These are phyloP conservation scores for Athalia circularis DNA, from an alignment of 2,888 invertebrate species.

Conservation along the genomic window DNA sequence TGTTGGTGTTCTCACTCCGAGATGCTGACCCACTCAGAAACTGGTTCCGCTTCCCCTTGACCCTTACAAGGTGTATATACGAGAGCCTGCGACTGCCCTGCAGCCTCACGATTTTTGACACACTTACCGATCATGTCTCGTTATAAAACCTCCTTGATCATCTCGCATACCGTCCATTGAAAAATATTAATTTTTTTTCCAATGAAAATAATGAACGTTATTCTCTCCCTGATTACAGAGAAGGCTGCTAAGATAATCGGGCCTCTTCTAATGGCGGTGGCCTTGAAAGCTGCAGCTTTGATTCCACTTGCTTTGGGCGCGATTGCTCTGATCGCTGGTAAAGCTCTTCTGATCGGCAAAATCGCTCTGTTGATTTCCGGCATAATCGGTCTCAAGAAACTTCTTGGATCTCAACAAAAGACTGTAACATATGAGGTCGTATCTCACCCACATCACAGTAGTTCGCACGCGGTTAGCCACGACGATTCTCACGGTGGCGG, in stretches of 20 bases:
- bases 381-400: slow-evolving; percentile 89
- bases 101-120: slow-evolving; percentile 71
- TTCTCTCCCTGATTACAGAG: slow-evolving; percentile 64
- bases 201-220: neutral
- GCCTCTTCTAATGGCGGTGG: slow-evolving; percentile 84
- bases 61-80: slow-evolving; percentile 50
- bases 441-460: slow-evolving; percentile 87
- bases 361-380: slow-evolving; percentile 89
- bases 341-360: slow-evolving; percentile 89
- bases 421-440: slow-evolving; percentile 93
- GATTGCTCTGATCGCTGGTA: slow-evolving; percentile 90
- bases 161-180: neutral
- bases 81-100: slow-evolving; percentile 54
- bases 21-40: slow-evolving; percentile 73
- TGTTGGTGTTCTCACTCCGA: slow-evolving; percentile 46
- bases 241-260: slow-evolving; percentile 88
- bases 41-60: slow-evolving; percentile 72
- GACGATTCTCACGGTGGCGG: slow-evolving; percentile 80
- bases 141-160: slow-evolving; percentile 3
- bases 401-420: slow-evolving; percentile 85
- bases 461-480: slow-evolving; percentile 79
- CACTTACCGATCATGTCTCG: slow-evolving; percentile 65
- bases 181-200: neutral
- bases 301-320: slow-evolving; percentile 87
- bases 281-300: slow-evolving; percentile 86